These are phyloP conservation scores for Nymphalis urticae DNA, from an alignment of 2,888 invertebrate genomes.

Conservation along the genomic window DNA sequence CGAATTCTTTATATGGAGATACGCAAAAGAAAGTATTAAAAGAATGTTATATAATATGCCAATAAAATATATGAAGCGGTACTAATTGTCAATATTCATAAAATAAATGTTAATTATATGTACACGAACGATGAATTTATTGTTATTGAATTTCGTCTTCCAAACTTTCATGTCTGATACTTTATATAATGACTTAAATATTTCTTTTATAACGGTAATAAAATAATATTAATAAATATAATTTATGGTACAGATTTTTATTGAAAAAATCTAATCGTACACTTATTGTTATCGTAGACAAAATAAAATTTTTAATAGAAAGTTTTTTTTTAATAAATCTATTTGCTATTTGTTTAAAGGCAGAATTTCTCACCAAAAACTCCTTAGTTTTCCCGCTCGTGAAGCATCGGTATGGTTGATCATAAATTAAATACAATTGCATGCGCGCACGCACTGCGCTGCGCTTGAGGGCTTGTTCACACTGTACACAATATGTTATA, in stretches of 20 bases:
- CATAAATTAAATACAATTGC: slow-evolving; percentile 13
- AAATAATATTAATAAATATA: not conserved
- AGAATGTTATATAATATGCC: slow-evolving; percentile 17
- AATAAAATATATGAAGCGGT: slow-evolving; percentile 20
- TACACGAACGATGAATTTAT: slow-evolving; percentile 17
- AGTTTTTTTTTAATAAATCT: too few relatives aligned
- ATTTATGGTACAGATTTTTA: not conserved
- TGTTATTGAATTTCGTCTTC: slow-evolving; percentile 11
- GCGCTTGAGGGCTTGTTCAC: not conserved
- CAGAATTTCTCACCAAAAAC: not conserved
- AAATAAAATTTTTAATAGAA: not conserved
- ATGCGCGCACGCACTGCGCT: slow-evolving; percentile 3
- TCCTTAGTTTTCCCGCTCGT: slow-evolving; percentile 4
- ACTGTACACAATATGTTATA: not conserved
- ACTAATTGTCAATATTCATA: slow-evolving; percentile 20
- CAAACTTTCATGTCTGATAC: slow-evolving; percentile 2
- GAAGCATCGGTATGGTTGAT: not conserved
- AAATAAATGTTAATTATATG: slow-evolving; percentile 21
- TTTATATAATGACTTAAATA: slow-evolving; percentile 1
- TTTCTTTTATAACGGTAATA: not conserved
- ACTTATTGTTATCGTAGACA: not conserved
- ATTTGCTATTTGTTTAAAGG: not conserved
- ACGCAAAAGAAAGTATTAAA: slow-evolving; percentile 19
- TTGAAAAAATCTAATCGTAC: not conserved
- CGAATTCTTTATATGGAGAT: not conserved